Evolutionary conservation across 2,888 invertebrate genomes (phyloP), one percentile per base, ranked within the genome.

Genomic region (Clostera curtula): DNA sequence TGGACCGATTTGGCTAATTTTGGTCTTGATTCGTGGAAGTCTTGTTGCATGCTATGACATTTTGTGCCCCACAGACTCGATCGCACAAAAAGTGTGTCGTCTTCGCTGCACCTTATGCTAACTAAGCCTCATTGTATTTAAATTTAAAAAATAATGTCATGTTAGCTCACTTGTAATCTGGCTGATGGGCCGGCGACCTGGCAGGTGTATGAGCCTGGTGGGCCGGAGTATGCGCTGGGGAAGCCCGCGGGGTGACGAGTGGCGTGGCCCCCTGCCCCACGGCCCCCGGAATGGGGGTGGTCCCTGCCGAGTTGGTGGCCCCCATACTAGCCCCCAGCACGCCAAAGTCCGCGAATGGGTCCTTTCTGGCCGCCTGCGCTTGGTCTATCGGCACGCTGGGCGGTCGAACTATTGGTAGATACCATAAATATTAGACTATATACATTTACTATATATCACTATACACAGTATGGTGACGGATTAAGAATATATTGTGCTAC

Each of bases 311-410:
- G 16, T 10, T 2, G 10, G 19, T 6, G 11, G 5, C 19, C 10
- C 40, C 40, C 25, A 60, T 37, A 12, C 27, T 43, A n/a, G 51
- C 42, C 9, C 68, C 68, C 28, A 73, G 49, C 6, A 66, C 49
- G 25, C 88, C 89, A 13, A 93, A 82, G 56, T 92, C 92, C 1
- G 91, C 89, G 62, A 93, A 93, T 3, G 93, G 91, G 67, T 93
- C 93, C 41, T 74, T 75, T 37, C 80, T 57, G 36, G 80, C 40
- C 44, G 85, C 55, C 56, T 86, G 68, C 51, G 86, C 76, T 59
- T 87, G 59, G 22, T 74, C 75, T 2, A 65, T 40, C 0, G 75
- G 70, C n/a, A 69, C 67, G 51, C 68, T 77, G 49, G 69, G 74
- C 1, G 74, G 56, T 18, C 74, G 70, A 9, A 49, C 74, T 70